A percentile compares a stretch with the other conserved stretches of the same genome.
Conservation (phyloP, 2,797 vertebrate species). For the Rhabdomys pumilio region DNA sequence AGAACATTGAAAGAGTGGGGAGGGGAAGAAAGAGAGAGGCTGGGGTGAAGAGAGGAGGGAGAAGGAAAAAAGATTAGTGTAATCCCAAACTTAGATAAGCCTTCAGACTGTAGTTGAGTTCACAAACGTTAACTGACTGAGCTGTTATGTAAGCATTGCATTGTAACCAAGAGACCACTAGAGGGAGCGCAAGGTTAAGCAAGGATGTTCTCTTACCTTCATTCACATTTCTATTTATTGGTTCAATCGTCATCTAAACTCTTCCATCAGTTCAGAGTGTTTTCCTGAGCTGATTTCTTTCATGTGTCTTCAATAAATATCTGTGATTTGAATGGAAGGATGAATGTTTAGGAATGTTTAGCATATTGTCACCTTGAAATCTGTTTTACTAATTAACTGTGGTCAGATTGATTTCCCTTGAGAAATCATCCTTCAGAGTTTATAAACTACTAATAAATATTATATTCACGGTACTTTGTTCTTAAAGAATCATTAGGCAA, state of each 20-base stretch:
- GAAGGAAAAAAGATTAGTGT: neutral
- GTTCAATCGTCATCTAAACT: constrained; percentile 69
- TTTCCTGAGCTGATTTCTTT: constrained; percentile 67
- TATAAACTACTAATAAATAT: constrained; percentile 29
- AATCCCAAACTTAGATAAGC: neutral
- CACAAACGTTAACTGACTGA: neutral
- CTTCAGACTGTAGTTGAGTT: neutral
- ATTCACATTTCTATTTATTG: constrained; percentile 73
- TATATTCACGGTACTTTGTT: constrained; percentile 6
- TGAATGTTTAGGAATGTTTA: constrained; percentile 64
- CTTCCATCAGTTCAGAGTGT: constrained; percentile 74
- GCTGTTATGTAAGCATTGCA: constrained; percentile 70
- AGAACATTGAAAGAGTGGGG: neutral
- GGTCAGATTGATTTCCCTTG: constrained; percentile 62
- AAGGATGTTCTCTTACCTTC: constrained; percentile 67
- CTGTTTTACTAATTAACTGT: constrained; percentile 58
- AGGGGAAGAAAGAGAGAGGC: neutral
- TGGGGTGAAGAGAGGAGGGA: neutral
- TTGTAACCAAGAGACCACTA: constrained; percentile 74
- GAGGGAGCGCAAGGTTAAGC: constrained; percentile 73
- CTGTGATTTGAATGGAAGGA: constrained; percentile 69
- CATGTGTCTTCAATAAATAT: constrained; percentile 63
- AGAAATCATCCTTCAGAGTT: constrained; percentile 59
- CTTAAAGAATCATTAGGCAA: constrained; percentile 56
- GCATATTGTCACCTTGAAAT: constrained; percentile 71